phyloP scores from a whole-genome alignment of 2,888 invertebrate genomes.

The Drosophila testacea region DNA sequence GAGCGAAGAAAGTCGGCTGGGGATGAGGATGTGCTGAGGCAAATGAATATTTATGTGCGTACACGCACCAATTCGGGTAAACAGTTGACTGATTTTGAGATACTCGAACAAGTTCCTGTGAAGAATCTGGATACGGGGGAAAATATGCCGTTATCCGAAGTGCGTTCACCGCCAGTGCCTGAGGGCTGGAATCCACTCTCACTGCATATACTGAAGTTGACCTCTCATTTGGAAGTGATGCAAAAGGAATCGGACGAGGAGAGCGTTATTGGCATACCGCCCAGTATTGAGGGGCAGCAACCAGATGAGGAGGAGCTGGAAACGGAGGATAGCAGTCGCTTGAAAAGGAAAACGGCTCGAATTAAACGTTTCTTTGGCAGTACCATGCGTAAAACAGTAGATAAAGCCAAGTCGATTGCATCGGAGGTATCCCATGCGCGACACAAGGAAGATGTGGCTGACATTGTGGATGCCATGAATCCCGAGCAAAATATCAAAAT shows the following conservation, averaged over 20 bases:
- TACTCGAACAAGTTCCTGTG: slow-evolving; percentile 95
- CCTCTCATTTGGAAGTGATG: slow-evolving; percentile 92
- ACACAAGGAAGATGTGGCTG: slow-evolving; percentile 94
- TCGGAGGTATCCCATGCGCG: slow-evolving; percentile 95
- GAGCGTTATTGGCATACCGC: slow-evolving; percentile 88
- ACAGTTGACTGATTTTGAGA: slow-evolving; percentile 95
- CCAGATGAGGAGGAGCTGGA: slow-evolving; percentile 85
- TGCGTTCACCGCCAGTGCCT: slow-evolving; percentile 86
- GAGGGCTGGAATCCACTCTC: slow-evolving; percentile 98
- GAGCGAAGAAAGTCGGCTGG: slow-evolving; percentile 93
- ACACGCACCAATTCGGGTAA: slow-evolving; percentile 95
- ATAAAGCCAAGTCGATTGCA: slow-evolving; percentile 95
- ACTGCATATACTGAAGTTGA: slow-evolving; percentile 96
- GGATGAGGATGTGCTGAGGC: slow-evolving; percentile 90
- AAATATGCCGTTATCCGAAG: slow-evolving; percentile 96
- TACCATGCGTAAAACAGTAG: slow-evolving; percentile 95
- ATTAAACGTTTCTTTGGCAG: slow-evolving; percentile 93
- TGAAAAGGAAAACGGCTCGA: slow-evolving; percentile 86
- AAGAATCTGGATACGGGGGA: slow-evolving; percentile 94
- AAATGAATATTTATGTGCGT: slow-evolving; percentile 90
- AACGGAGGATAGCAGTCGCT: slow-evolving; percentile 84
- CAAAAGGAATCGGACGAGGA: slow-evolving; percentile 92
- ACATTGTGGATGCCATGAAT: slow-evolving; percentile 92
- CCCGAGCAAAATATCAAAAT: slow-evolving; percentile 93
- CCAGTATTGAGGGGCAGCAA: slow-evolving; percentile 83